phyloP scores from a whole-genome alignment of 2,797 vertebrate genomes.

The Sebastiscus albofasciatus region DNA sequence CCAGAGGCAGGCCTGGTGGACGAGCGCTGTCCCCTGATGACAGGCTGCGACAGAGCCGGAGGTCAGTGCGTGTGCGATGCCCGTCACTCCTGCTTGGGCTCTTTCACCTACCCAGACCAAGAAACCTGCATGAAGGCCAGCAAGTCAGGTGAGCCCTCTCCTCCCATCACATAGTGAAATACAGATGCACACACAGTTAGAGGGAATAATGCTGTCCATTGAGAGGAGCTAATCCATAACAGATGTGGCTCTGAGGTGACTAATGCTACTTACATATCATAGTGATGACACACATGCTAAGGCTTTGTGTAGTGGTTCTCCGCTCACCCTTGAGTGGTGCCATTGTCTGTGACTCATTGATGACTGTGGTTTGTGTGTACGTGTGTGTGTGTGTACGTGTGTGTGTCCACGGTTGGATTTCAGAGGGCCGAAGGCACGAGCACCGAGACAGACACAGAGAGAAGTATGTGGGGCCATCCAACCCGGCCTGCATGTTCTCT shows the following conservation, averaged over 20 bases:
- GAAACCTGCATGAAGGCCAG: conserved; percentile 77
- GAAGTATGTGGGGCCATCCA: conserved; percentile 80
- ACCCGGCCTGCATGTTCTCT: conserved; percentile 82
- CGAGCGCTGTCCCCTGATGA: conserved; percentile 81
- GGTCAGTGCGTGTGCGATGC: conserved; percentile 81
- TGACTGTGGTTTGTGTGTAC: conserved; percentile 44
- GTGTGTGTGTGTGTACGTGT: conserved; percentile 33
- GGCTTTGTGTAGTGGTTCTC: conserved; percentile 39
- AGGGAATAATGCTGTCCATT: conserved; percentile 56
- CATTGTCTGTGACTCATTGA: conserved; percentile 67
- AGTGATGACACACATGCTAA: conserved; percentile 71
- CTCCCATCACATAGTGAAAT: not conserved
- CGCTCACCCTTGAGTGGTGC: conserved; percentile 50
- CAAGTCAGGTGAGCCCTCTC: conserved; percentile 75
- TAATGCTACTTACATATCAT: conserved; percentile 68
- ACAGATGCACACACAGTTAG: not conserved
- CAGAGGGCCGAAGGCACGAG: conserved; percentile 77
- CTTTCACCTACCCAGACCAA: conserved; percentile 78
- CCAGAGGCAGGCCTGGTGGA: conserved; percentile 79
- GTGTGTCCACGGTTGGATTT: conserved; percentile 44
- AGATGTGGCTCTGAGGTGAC: conserved; percentile 73
- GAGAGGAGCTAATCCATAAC: conserved; percentile 70
- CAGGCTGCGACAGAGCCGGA: conserved; percentile 79
- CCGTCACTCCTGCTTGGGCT: conserved; percentile 79
- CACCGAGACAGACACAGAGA: conserved; percentile 76